A percentile compares a stretch with the other conserved stretches of the same genome.
These are phyloP conservation scores for Drosophila kambysellisi DNA, from an alignment of 2,888 invertebrate species.

Conservation along the genomic window DNA sequence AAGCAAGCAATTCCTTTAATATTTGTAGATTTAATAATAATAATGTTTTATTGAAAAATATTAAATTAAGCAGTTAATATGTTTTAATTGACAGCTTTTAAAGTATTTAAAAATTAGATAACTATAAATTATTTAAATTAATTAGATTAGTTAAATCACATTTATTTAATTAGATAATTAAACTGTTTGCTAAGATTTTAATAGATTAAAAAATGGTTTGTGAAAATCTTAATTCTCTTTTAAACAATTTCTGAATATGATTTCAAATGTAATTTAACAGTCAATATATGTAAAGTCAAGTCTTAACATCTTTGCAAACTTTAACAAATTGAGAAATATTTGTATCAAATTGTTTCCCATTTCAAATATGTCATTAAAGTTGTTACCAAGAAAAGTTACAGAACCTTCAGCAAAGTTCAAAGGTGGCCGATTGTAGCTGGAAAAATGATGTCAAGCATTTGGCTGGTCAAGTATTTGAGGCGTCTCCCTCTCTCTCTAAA, in stretches of 20 bases:
- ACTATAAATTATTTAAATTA: too few species aligned
- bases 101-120: background rate
- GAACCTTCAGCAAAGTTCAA: slow-evolving; percentile 55
- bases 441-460: slow-evolving; percentile 40
- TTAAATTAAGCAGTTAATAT: background rate
- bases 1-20: background rate
- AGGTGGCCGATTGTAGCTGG: slow-evolving; percentile 21
- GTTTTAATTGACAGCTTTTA: background rate
- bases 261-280: background rate
- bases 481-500: slow-evolving; percentile 47
- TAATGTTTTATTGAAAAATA: background rate
- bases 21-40: background rate
- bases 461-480: slow-evolving; percentile 35
- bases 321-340: background rate
- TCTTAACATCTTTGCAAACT: background rate
- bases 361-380: slow-evolving; percentile 27
- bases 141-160: too few species aligned
- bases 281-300: background rate
- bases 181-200: background rate
- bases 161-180: too few species aligned
- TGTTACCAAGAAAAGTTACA: slow-evolving; percentile 7
- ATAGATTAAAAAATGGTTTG: background rate
- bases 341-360: background rate
- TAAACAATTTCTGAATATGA: background rate
- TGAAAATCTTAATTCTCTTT: background rate